Conservation (phyloP, 2,888 invertebrate species). For the Clepsis dumicolana region DNA sequence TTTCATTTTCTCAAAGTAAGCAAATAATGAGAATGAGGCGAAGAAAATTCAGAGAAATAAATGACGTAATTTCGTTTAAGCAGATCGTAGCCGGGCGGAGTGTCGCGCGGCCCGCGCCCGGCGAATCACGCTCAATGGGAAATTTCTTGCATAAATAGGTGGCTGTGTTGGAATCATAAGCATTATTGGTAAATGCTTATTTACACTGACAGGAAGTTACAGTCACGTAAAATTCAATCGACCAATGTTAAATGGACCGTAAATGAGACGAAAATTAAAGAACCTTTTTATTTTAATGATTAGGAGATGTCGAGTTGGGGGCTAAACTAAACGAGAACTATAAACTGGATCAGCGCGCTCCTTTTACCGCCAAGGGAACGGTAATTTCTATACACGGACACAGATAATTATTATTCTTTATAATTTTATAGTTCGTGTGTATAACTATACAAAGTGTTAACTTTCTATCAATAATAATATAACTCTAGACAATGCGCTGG, state of each 20-base stretch:
- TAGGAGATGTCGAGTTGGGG: background rate
- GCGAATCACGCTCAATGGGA: conserved; percentile 31
- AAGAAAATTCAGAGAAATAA: conserved; percentile 34
- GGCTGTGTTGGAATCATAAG: conserved; percentile 19
- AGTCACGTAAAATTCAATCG: background rate
- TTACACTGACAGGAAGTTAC: background rate
- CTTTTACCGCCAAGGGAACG: background rate
- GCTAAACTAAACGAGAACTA: background rate
- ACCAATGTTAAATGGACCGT: background rate
- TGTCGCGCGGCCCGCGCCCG: background rate
- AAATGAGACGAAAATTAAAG: background rate
- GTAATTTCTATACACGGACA: no score
- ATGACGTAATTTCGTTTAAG: conserved; percentile 38
- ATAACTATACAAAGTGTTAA: no score
- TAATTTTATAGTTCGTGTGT: no score
- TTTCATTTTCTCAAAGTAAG: conserved; percentile 37
- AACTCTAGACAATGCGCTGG: no score
- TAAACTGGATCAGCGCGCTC: background rate
- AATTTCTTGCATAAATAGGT: conserved; percentile 25
- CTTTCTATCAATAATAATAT: no score
- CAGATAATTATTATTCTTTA: no score
- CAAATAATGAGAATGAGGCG: conserved; percentile 38
- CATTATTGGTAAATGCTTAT: conserved; percentile 7
- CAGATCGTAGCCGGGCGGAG: conserved; percentile 27
- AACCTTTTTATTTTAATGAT: background rate